A percentile compares a stretch with the other conserved stretches of the same genome.
Conservation (phyloP, 2,113 vertebrate species). For the Rhinolophus sinicus region DNA sequence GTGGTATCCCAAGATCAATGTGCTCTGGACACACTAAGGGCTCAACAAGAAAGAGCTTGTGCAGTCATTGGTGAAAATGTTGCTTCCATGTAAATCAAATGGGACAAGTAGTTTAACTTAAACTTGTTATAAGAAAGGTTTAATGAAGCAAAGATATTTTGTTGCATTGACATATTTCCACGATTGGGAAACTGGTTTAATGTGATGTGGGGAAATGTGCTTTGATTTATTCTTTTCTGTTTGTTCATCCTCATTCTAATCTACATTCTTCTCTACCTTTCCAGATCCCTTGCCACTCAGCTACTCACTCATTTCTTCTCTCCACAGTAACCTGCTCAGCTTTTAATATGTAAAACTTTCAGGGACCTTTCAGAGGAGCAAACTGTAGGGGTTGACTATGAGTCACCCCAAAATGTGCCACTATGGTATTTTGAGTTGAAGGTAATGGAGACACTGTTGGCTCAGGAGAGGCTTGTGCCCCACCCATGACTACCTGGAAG, state of each 20-base stretch:
- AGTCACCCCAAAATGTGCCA: not conserved
- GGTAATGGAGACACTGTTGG: not conserved
- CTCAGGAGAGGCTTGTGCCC: not conserved
- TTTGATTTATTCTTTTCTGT: not conserved
- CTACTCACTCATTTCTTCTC: not conserved
- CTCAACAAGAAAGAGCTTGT: not conserved
- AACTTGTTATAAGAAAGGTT: not conserved
- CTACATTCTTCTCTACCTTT: not conserved
- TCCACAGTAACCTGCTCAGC: not conserved
- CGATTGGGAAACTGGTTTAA: not conserved
- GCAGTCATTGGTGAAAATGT: not conserved
- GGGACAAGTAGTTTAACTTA: not conserved
- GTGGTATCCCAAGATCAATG: not conserved
- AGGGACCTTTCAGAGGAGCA: not conserved
- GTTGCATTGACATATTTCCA: not conserved
- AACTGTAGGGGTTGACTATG: not conserved
- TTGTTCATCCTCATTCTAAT: not conserved
- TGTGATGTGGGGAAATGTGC: not conserved
- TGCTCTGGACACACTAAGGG: not conserved
- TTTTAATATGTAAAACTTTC: not conserved
- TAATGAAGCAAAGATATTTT: not conserved
- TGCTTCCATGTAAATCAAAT: not conserved
- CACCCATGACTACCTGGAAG: not conserved
- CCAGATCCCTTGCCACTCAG: not conserved
- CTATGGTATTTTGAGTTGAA: not conserved